Percentiles rank a stretch among this genome's conserved stretches.
phyloP scores from a whole-genome alignment of 2,797 vertebrate species.

The Sitta carolinensis region DNA sequence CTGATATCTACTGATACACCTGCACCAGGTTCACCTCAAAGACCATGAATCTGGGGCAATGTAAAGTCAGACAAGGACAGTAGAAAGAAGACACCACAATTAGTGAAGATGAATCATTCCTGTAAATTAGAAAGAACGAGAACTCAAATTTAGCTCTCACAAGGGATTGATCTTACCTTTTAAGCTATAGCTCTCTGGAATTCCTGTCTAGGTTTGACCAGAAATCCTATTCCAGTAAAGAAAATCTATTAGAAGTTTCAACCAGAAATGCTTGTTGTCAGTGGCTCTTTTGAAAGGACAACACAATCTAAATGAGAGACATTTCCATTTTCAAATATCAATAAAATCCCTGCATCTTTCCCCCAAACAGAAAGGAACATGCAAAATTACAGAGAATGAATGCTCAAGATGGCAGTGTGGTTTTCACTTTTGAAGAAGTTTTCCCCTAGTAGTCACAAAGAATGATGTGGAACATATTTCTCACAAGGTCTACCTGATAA shows the following conservation, averaged over 20 bases:
- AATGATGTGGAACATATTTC: background rate
- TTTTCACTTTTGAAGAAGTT: background rate
- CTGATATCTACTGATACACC: background rate
- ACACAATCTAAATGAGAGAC: background rate
- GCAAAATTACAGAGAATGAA: background rate
- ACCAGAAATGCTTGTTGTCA: background rate
- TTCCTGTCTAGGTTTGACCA: background rate
- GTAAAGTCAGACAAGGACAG: background rate
- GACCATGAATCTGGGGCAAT: accelerated
- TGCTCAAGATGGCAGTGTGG: background rate
- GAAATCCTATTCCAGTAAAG: background rate
- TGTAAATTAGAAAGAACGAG: background rate
- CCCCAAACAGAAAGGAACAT: background rate
- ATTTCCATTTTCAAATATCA: background rate
- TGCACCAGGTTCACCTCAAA: background rate
- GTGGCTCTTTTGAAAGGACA: background rate
- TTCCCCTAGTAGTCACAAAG: background rate
- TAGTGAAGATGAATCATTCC: background rate
- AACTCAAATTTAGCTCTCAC: background rate
- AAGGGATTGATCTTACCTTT: background rate
- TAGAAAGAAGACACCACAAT: background rate
- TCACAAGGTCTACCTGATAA: background rate
- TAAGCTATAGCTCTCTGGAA: background rate
- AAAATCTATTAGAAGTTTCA: background rate
- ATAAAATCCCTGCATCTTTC: background rate